Evolutionary conservation across 2,888 invertebrate genomes (phyloP).

Genomic region (Himalopsyche tibetana): DNA sequence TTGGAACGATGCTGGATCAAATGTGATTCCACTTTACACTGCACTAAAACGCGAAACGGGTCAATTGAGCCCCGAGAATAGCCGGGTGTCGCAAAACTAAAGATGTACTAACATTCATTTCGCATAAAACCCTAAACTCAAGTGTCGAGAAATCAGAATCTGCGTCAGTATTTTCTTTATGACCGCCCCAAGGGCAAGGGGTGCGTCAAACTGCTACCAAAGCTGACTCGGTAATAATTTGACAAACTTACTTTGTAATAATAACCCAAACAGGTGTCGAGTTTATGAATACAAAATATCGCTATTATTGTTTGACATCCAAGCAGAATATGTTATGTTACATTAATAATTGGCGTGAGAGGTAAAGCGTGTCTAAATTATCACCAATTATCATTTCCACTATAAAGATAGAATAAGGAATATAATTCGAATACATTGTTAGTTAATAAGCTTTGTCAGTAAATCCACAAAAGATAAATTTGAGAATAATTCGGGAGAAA

Average conservation of each 20-base stretch:
- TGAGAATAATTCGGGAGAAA: too few species aligned
- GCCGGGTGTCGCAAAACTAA: slow-evolving; percentile 35
- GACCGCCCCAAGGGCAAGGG: background rate
- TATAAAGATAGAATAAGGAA: background rate
- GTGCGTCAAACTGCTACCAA: background rate
- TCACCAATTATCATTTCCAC: background rate
- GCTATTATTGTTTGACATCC: background rate
- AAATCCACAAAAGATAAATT: too few species aligned
- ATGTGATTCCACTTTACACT: slow-evolving; percentile 2
- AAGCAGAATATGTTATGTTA: background rate
- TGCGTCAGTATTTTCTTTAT: slow-evolving; percentile 42
- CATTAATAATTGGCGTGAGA: background rate
- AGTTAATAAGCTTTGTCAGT: too few species aligned
- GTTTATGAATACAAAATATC: slow-evolving; percentile 24
- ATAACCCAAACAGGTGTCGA: background rate
- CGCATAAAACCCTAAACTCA: slow-evolving; percentile 31
- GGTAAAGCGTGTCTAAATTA: background rate
- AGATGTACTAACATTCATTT: slow-evolving; percentile 29
- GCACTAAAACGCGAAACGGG: slow-evolving; percentile 23
- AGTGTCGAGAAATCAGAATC: slow-evolving; percentile 35
- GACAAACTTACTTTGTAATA: background rate
- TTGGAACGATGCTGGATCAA: too few species aligned
- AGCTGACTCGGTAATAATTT: slow-evolving; percentile 27
- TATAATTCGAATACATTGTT: background rate
- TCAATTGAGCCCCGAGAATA: slow-evolving; percentile 19